Conservation (phyloP, 2,797 vertebrate species). For the Cebuella pygmaea region DNA sequence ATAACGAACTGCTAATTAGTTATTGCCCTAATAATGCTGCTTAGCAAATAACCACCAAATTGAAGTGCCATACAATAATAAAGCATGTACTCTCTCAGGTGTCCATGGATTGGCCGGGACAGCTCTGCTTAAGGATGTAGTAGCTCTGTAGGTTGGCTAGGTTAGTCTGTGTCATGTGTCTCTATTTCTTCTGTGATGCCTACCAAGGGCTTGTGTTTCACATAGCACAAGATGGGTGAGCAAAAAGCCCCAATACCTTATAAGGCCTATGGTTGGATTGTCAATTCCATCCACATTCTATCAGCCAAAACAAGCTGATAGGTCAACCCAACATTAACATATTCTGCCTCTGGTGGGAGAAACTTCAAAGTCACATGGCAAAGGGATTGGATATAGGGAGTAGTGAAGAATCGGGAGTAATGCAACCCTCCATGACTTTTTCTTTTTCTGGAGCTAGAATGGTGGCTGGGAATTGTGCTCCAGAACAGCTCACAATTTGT, state of each 20-base stretch:
- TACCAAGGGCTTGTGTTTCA: not conserved
- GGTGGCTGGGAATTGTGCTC: not conserved
- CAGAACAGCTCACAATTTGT: not conserved
- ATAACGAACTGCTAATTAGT: not conserved
- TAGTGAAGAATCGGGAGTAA: not conserved
- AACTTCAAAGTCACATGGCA: not conserved
- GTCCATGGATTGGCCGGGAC: not conserved
- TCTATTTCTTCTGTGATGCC: not conserved
- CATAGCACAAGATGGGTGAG: not conserved
- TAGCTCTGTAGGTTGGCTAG: not conserved
- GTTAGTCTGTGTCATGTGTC: not conserved
- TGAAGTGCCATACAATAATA: not conserved
- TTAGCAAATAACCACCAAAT: conserved; percentile 2
- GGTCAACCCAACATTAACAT: not conserved
- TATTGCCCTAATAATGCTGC: not conserved
- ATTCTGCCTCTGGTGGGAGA: not conserved
- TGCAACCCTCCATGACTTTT: not conserved
- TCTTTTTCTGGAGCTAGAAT: not conserved
- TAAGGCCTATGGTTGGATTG: not conserved
- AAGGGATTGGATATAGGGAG: not conserved
- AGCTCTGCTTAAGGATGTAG: not conserved
- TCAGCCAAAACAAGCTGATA: not conserved
- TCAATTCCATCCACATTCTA: not conserved
- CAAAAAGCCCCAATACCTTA: not conserved
- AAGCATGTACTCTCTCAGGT: not conserved